Percentiles rank a stretch among this genome's conserved stretches.
Conservation (phyloP, 2,113 vertebrate species). For the Microcebus lehilahytsara region DNA sequence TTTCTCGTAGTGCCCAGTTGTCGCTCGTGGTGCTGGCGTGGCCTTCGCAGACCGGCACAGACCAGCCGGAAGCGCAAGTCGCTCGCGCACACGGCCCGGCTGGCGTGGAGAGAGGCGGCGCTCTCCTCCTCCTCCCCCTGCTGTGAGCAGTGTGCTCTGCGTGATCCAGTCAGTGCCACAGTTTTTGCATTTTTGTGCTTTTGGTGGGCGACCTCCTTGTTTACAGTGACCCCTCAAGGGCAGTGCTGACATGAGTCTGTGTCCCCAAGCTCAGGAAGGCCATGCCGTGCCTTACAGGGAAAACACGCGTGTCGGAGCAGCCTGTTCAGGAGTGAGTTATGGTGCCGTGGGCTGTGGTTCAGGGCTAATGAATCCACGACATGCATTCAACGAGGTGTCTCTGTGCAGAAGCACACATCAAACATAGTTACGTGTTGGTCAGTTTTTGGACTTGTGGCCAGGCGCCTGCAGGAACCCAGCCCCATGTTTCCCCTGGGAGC, state of each 20-base stretch:
- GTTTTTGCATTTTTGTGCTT: neutral
- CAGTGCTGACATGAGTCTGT: neutral
- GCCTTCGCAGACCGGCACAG: too few relatives aligned
- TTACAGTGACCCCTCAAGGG: neutral
- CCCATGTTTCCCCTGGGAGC: neutral
- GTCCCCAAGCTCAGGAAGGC: neutral
- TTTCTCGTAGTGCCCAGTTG: neutral
- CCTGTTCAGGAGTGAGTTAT: neutral
- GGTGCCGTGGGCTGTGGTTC: neutral
- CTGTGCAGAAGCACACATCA: neutral
- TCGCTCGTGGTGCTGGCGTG: accelerated
- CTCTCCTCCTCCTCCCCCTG: too few relatives aligned
- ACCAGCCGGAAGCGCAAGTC: neutral
- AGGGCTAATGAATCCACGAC: neutral
- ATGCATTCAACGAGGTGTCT: neutral
- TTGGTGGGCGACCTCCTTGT: neutral
- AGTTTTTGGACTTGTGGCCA: neutral
- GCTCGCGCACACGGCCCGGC: too few relatives aligned
- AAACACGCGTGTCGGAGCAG: too few relatives aligned
- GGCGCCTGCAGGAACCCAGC: too few relatives aligned
- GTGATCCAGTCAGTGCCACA: neutral
- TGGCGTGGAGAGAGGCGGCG: too few relatives aligned
- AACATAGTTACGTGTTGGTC: too few relatives aligned
- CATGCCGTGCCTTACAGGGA: neutral
- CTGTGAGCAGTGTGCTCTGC: neutral